Evolutionary conservation across 2,797 vertebrate genomes (phyloP).

Genomic region (Corythornis leucogaster): DNA sequence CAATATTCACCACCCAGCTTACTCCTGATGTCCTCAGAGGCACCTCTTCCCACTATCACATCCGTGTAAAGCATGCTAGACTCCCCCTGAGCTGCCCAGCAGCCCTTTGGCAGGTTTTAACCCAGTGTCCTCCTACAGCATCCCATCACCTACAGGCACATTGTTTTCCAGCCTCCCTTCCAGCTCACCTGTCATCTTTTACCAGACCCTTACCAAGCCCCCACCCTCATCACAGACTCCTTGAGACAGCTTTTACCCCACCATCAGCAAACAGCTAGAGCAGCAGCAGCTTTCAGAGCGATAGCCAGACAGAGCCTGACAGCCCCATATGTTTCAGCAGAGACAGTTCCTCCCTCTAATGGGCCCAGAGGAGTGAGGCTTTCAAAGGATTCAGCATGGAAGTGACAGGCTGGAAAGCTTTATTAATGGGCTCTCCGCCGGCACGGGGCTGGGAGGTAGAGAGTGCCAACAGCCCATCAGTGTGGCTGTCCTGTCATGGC

Average conservation of each 20-base stretch:
- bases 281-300: neutral
- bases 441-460: neutral
- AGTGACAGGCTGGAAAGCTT: slow-evolving; percentile 67
- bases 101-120: neutral
- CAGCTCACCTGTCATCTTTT: neutral
- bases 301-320: slow-evolving; percentile 48
- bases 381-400: slow-evolving; percentile 71
- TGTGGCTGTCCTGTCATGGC: neutral
- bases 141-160: neutral
- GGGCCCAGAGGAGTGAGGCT: slow-evolving; percentile 60
- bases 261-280: neutral
- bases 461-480: neutral
- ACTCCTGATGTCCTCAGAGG: neutral
- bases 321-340: slow-evolving; percentile 60
- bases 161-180: neutral
- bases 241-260: neutral
- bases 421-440: slow-evolving; percentile 55
- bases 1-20: neutral
- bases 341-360: slow-evolving; percentile 65
- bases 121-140: neutral
- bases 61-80: fast-evolving
- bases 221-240: neutral
- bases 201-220: neutral
- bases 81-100: neutral
- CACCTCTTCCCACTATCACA: neutral